These are phyloP conservation scores for Sarcophilus harrisii DNA, from an alignment of 2,797 vertebrate species.

Conservation along the genomic window DNA sequence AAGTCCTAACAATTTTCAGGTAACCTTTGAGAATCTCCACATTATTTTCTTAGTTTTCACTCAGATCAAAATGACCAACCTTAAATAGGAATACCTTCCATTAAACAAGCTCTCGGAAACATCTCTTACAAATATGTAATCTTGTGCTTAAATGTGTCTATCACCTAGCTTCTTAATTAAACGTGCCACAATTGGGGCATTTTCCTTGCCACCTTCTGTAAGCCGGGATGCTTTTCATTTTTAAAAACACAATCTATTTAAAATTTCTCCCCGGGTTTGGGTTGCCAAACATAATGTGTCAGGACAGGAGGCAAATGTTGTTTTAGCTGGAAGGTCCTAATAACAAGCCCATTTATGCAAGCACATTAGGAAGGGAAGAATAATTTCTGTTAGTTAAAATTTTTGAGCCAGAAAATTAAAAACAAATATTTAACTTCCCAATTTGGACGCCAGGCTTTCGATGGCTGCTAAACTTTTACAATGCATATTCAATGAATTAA, in stretches of 20 bases:
- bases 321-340: conserved; percentile 73
- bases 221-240: conserved; percentile 42
- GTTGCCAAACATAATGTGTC: conserved; percentile 57
- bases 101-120: conserved; percentile 59
- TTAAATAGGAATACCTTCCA: conserved; percentile 64
- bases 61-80: conserved; percentile 40
- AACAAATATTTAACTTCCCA: conserved; percentile 88
- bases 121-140: conserved; percentile 62
- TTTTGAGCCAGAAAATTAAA: conserved; percentile 88
- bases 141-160: conserved; percentile 67
- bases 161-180: conserved; percentile 70
- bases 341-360: conserved; percentile 75
- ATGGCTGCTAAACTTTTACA: conserved; percentile 73
- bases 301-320: conserved; percentile 69
- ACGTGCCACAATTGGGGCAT: conserved; percentile 44
- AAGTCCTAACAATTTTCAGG: background rate
- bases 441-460: conserved; percentile 77
- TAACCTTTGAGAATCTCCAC: background rate
- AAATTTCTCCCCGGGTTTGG: conserved; percentile 58
- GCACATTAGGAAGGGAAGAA: conserved; percentile 75
- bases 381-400: conserved; percentile 79
- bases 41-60: conserved; percentile 19
- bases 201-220: conserved; percentile 10
- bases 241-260: background rate
- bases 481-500: conserved; percentile 76